Base-by-base conservation (phyloP, 2,888 invertebrate species). In the Arge pagana region DNA sequence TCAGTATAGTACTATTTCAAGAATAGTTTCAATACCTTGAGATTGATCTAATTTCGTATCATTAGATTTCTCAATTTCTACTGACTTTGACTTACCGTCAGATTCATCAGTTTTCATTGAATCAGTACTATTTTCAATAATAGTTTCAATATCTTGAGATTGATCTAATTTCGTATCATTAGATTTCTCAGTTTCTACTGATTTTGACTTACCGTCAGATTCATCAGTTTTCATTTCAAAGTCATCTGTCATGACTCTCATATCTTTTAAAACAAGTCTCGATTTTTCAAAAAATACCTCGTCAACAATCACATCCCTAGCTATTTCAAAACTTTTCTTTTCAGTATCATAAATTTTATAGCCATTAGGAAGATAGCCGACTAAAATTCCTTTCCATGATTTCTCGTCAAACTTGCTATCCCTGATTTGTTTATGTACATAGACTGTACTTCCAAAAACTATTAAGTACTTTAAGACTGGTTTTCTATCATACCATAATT, bases 401-500 rank as follows among this genome's bases (percentile, higher is more conserved):
- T 69, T 72, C 35, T 63, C 55, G 56, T 72, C 69, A 59, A 70
- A 67, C 59, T 71, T 70, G 4, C 50, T 51, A 52, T 64, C 61
- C 54, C 56, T 56, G 21, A 53, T 59, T 67, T 71, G 71, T 58
- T 66, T 63, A 60, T 67, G 66, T 11, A 68, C 56, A 56, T 63
- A 71, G 23, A 61, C 66, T 16, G 67, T 73, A 11, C 65, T 66
- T 56, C 67, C 69, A 57, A 73, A 74, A 48, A 67, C 56, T 57
- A 56, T 66, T 52, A 72, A 57, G 60, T 64, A 53, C 54, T 67
- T 63, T 50, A 70, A 40, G 56, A 56, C 28, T 30, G 73, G 70
- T 54, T 67, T 74, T 60, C 61, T 70, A 57, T 48, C 57, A 60
- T 70, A 62, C 71, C 72, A 74, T 58, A 71, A 54, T 59, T 73